phyloP scores from a whole-genome alignment of 2,888 invertebrate genomes.

The Leptinotarsa haldemani region DNA sequence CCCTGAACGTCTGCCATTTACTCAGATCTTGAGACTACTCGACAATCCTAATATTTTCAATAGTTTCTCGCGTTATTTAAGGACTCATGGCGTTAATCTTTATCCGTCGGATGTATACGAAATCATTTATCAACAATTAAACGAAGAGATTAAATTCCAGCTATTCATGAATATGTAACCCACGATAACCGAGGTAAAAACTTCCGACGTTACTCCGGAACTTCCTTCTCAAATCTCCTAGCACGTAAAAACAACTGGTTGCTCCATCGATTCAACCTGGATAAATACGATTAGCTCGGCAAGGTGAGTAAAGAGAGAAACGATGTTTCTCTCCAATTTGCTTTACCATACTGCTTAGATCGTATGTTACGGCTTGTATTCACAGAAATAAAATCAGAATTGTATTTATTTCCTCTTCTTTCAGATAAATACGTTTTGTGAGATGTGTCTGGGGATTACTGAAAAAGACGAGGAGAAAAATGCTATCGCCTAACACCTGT shows the following conservation, averaged over 20 bases:
- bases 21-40: too few relatives aligned
- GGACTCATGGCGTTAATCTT: neutral
- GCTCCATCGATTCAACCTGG: constrained; percentile 37
- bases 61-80: too few relatives aligned
- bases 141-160: neutral
- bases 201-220: neutral
- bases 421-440: constrained; percentile 10
- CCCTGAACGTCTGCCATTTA: too few relatives aligned
- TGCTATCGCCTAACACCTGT: neutral
- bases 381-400: constrained; percentile 24
- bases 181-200: constrained; percentile 9
- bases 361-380: constrained; percentile 23
- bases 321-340: constrained; percentile 38
- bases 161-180: constrained; percentile 9
- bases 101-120: neutral
- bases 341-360: constrained; percentile 37
- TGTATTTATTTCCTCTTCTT: constrained; percentile 21
- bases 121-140: neutral
- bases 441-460: constrained; percentile 7
- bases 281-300: constrained; percentile 35
- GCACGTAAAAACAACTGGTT: constrained; percentile 39
- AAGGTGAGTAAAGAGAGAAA: constrained; percentile 31
- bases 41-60: too few relatives aligned
- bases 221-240: constrained; percentile 7
- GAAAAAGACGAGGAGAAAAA: neutral